Conservation (phyloP, 2,888 invertebrate species). For the Dryococelus australis region DNA sequence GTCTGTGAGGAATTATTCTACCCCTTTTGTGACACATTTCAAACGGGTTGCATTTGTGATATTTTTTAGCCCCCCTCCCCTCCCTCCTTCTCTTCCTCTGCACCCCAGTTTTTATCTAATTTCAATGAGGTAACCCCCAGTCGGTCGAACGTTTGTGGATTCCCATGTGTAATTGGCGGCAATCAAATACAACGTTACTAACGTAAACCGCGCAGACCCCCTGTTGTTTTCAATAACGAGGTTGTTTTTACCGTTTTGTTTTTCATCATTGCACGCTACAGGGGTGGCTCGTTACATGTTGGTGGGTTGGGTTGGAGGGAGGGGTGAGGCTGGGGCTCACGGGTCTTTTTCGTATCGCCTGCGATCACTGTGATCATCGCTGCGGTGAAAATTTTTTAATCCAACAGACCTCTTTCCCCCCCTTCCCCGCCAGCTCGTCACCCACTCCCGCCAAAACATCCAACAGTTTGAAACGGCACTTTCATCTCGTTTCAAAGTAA, state of each 20-base stretch:
- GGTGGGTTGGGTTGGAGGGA: not conserved
- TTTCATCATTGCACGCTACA: not conserved
- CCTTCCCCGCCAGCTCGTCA: not conserved
- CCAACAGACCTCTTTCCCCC: too few species aligned
- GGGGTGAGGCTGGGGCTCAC: too few species aligned
- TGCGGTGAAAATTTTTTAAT: too few species aligned
- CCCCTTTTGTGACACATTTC: not conserved
- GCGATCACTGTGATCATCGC: too few species aligned
- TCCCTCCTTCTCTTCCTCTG: too few species aligned
- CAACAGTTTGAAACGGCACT: not conserved
- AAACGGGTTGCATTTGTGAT: not conserved
- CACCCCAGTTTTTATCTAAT: too few species aligned
- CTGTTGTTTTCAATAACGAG: constrained; percentile 11
- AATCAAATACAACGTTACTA: not conserved
- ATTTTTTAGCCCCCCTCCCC: not conserved
- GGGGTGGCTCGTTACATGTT: not conserved
- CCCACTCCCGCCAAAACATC: not conserved
- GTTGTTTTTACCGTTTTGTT: not conserved
- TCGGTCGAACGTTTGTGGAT: not conserved
- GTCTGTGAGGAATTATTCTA: not conserved
- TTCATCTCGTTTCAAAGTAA: not conserved
- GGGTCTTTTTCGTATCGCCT: too few species aligned
- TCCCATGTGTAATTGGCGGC: not conserved
- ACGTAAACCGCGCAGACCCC: not conserved
- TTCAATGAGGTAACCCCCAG: not conserved